Conservation (phyloP, 2,888 invertebrate species). For the Penaeus monodon region DNA sequence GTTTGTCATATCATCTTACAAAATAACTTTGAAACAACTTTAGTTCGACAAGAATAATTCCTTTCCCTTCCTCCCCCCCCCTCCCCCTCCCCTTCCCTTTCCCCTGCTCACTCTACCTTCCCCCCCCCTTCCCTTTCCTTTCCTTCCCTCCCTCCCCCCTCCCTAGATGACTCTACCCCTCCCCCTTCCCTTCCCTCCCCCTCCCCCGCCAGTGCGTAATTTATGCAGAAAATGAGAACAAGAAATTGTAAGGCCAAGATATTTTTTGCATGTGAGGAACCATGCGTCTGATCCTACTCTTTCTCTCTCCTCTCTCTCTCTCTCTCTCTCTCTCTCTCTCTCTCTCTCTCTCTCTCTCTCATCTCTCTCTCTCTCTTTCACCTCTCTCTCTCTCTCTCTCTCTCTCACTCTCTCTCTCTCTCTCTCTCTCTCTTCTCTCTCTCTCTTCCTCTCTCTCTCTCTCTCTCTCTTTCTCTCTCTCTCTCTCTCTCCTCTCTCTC, state of each 20-base stretch:
- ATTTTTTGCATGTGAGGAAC: not conserved
- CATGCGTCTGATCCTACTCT: not conserved
- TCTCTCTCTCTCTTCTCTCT: not conserved
- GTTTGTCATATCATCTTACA: no score
- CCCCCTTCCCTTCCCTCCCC: not conserved
- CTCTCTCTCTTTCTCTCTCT: no score
- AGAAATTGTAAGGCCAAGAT: not conserved
- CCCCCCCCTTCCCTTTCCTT: no score
- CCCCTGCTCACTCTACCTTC: no score
- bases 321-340: no score
- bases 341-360: not conserved
- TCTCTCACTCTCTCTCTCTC: constrained; percentile 1
- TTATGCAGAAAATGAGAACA: not conserved
- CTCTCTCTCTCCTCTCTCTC: not conserved
- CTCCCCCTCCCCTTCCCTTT: no score
- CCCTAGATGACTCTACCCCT: not conserved
- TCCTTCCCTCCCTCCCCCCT: no score
- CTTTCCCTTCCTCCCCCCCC: no score
- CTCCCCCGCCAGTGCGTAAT: not conserved
- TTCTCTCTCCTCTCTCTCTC: not conserved
- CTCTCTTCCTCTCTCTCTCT: no score
- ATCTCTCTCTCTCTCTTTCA: not conserved
- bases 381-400: not conserved
- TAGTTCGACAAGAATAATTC: no score
- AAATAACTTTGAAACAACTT: no score